Evolutionary conservation across 2,888 invertebrate species (phyloP).

Genomic region (Ormyrus thymus): DNA sequence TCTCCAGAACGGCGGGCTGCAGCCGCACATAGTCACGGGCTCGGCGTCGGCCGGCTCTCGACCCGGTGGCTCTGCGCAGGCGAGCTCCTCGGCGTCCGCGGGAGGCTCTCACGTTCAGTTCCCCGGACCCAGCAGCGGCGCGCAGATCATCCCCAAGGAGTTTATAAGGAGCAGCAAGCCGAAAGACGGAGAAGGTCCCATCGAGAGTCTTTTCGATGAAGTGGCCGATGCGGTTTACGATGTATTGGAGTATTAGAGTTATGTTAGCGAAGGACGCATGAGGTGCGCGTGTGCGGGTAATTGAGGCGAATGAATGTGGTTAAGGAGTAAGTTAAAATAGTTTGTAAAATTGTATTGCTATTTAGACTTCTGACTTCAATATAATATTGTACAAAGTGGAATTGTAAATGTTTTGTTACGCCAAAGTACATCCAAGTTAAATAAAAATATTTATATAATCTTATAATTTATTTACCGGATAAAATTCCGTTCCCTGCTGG

Average conservation of each 20-base stretch:
- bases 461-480: too few relatives aligned
- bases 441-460: too few relatives aligned
- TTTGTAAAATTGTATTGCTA: too few relatives aligned
- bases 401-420: too few relatives aligned
- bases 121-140: constrained; percentile 46
- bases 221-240: constrained; percentile 45
- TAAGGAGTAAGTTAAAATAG: too few relatives aligned
- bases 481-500: too few relatives aligned
- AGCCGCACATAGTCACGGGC: constrained; percentile 1
- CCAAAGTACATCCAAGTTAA: too few relatives aligned
- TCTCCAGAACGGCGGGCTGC: background rate
- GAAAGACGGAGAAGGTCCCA: constrained; percentile 40
- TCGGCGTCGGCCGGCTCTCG: constrained; percentile 34
- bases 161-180: constrained; percentile 56
- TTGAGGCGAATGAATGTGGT: too few relatives aligned
- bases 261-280: background rate
- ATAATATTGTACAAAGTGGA: too few relatives aligned
- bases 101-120: constrained; percentile 53
- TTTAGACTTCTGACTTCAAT: too few relatives aligned
- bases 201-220: constrained; percentile 25
- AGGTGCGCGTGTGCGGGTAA: too few relatives aligned
- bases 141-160: constrained; percentile 58
- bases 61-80: constrained; percentile 37
- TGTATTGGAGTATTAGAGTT: constrained; percentile 37
- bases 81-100: background rate